Evolutionary conservation across 2,888 invertebrate species (phyloP).

Genomic region (Phragmatobia fuliginosa): DNA sequence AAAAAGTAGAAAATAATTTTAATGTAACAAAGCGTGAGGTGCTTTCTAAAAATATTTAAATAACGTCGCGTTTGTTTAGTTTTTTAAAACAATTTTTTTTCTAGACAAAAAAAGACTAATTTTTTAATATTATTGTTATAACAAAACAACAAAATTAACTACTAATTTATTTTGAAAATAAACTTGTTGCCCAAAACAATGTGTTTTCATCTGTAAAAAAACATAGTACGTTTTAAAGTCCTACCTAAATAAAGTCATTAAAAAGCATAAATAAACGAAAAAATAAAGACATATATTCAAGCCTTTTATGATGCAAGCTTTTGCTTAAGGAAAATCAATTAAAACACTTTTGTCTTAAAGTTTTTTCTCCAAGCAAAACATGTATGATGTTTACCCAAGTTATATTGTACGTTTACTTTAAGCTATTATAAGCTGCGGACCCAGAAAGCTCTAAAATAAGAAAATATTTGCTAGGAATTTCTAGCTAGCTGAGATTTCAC

Average conservation of each 20-base stretch:
- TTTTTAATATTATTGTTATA: too few species aligned
- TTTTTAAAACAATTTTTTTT: too few species aligned
- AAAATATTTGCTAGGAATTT: slow-evolving; percentile 7
- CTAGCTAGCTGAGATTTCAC: background rate
- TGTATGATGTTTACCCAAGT: background rate
- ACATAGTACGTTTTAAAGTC: too few species aligned
- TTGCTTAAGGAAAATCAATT: background rate
- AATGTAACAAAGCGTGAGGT: too few species aligned
- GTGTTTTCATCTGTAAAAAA: too few species aligned
- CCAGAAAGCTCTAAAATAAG: background rate
- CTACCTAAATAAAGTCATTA: background rate
- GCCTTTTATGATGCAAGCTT: background rate
- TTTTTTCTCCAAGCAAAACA: background rate
- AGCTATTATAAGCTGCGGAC: slow-evolving; percentile 1
- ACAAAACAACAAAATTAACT: too few species aligned
- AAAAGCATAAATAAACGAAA: background rate
- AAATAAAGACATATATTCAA: too few species aligned
- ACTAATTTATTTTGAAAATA: too few species aligned
- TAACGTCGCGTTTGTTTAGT: too few species aligned
- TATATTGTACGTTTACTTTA: background rate
- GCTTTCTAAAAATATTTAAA: too few species aligned
- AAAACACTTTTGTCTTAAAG: background rate
- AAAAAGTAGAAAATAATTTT: too few species aligned
- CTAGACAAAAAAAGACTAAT: too few species aligned
- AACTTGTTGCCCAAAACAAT: background rate